Conservation (phyloP, 2,797 vertebrate species). For the Salmo trutta region DNA sequence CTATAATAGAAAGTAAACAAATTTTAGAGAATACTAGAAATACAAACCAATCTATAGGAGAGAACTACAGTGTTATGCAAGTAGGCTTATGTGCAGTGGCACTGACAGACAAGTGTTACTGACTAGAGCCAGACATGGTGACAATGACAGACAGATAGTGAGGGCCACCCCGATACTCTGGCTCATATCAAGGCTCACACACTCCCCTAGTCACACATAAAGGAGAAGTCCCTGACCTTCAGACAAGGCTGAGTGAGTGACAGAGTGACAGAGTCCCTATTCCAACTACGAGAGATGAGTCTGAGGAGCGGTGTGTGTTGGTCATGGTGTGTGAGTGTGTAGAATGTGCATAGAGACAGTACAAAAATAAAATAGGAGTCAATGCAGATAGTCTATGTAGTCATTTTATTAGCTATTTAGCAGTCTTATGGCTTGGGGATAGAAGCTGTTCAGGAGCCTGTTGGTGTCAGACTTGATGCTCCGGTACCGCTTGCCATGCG, state of each 20-base stretch:
- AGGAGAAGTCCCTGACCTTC: not conserved
- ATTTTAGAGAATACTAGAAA: not conserved
- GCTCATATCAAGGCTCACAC: slow-evolving; percentile 14
- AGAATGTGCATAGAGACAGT: too few relatives aligned
- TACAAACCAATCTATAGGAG: not conserved
- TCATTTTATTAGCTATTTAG: too few relatives aligned
- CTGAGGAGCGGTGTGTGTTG: too few relatives aligned
- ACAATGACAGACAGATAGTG: slow-evolving; percentile 10
- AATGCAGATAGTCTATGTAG: too few relatives aligned
- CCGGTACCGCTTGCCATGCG: too few relatives aligned
- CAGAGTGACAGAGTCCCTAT: not conserved
- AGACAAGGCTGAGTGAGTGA: not conserved
- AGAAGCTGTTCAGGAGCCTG: too few relatives aligned
- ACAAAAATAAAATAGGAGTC: too few relatives aligned
- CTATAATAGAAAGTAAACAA: not conserved
- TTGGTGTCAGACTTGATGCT: too few relatives aligned
- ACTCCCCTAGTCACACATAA: not conserved
- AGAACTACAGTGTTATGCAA: not conserved
- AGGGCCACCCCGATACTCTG: slow-evolving; percentile 5
- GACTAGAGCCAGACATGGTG: not conserved
- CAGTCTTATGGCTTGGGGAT: too few relatives aligned
- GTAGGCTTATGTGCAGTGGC: not conserved
- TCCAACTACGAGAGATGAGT: too few relatives aligned
- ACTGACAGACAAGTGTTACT: not conserved
- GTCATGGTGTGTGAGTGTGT: too few relatives aligned